Conservation (phyloP, 2,797 vertebrate genomes). For the Hypotaenidia philippensis region DNA sequence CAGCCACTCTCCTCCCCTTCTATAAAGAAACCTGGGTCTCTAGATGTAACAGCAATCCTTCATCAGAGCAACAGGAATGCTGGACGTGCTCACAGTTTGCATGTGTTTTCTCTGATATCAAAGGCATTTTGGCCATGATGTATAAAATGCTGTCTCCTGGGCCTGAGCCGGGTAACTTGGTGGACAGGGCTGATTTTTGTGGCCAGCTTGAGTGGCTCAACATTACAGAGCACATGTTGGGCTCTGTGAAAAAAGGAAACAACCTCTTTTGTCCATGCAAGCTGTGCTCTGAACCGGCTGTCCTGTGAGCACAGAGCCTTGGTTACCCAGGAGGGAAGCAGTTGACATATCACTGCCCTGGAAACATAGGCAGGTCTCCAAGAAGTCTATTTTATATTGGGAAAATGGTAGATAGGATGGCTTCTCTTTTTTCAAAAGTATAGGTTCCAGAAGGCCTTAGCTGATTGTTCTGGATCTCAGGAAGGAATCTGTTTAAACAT, state of each 20-base stretch:
- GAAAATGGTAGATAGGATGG: not conserved
- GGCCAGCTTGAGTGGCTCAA: not conserved
- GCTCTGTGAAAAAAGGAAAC: not conserved
- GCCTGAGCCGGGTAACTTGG: not conserved
- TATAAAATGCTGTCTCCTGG: not conserved
- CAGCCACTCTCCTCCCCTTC: not conserved
- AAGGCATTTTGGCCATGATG: not conserved
- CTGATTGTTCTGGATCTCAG: not conserved
- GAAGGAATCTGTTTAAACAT: not conserved
- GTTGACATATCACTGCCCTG: not conserved
- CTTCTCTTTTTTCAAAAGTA: not conserved
- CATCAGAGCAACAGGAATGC: not conserved
- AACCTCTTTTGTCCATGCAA: not conserved
- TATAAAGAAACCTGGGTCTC: not conserved
- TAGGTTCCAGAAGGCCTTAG: not conserved
- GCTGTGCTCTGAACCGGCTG: not conserved
- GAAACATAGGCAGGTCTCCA: not conserved
- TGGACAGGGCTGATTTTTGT: not conserved
- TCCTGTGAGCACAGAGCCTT: not conserved
- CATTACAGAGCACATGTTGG: not conserved
- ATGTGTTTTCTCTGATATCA: not conserved
- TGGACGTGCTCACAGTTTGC: not conserved
- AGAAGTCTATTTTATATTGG: not conserved
- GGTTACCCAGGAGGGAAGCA: not conserved
- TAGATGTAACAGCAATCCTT: not conserved